phyloP scores from a whole-genome alignment of 2,888 invertebrate species.

The Parelbella ahira region DNA sequence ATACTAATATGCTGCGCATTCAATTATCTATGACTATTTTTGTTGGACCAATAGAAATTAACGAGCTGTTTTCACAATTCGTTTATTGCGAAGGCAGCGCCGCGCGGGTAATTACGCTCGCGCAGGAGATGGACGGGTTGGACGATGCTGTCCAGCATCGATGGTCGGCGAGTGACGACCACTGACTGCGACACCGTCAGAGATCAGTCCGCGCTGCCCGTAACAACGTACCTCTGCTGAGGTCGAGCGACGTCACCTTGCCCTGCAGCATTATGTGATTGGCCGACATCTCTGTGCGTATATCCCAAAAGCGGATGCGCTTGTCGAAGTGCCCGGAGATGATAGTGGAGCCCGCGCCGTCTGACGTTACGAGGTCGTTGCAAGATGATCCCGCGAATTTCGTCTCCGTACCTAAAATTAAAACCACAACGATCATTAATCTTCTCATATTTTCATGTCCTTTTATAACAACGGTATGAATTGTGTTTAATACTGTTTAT shows the following conservation, averaged over 20 bases:
- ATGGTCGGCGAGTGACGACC: too few species aligned
- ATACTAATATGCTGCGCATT: constrained; percentile 62
- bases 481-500: too few species aligned
- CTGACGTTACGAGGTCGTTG: constrained; percentile 96
- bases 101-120: too few species aligned
- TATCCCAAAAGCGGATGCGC: constrained; percentile 98
- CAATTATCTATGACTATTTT: constrained; percentile 59
- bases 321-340: constrained; percentile 99
- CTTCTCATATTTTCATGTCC: too few species aligned
- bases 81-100: too few species aligned
- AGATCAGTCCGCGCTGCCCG: too few species aligned
- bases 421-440: too few species aligned
- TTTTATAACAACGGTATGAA: too few species aligned
- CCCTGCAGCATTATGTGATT: constrained; percentile 95
- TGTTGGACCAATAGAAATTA: constrained; percentile 49
- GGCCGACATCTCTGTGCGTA: constrained; percentile 90
- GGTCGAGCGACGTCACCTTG: constrained; percentile 96
- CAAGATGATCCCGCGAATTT: constrained; percentile 98
- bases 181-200: too few species aligned
- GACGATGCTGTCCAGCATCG: too few species aligned
- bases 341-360: constrained; percentile 92
- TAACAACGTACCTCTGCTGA: constrained; percentile 87
- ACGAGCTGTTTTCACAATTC: constrained; percentile 42
- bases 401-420: constrained; percentile 90
- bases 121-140: too few species aligned